Evolutionary conservation across 2,797 vertebrate species (phyloP), one percentile per base, ranked within the genome.

Genomic region (Siniperca obscura): DNA sequence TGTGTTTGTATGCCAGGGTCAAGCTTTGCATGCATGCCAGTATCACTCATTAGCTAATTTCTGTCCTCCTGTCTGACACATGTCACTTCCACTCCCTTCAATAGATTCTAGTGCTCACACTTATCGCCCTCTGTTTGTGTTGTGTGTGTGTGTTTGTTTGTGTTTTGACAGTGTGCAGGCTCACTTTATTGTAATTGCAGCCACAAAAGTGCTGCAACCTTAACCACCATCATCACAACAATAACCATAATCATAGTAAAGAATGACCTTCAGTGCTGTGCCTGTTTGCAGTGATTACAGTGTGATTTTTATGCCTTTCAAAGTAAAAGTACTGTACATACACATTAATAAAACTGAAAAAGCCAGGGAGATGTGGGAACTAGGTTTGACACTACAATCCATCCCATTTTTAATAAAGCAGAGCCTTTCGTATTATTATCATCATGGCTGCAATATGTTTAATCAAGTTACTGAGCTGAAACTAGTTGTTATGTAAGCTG

Each of bases 1-100:
- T 62, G 30, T 62, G 42, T 73, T 61, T 73, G 13, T 55, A 13
- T 42, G 4, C 14, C 68, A n/a, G 67, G 52, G 66, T 81, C 86
- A 85, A 70, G 44, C 65, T 79, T 76, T 80, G 64, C 74, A 75
- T 76, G 62, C 65, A 61, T 64, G 68, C 78, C 76, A 74, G 59
- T 61, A 57, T 71, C 62, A 57, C 85, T 90, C 86, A 87, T 90
- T 89, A 88, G 78, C 55, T 83, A 71, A 82, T 87, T 86, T 75
- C 22, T 67, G 44, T 73, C 69, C 69, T 69, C 74, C 56, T 3
- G 57, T 79, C 83, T 89, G 88, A 92, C 90, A 91, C 91, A 75
- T 89, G 91, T 89, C 90, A 89, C 82, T 90, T 86, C 56, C 53
- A 76, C 75, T 94, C 73, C 48, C 81, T 79, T 94, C 86, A 90